Percentiles rank a stretch among this genome's conserved stretches.
These are phyloP conservation scores for Nymphicus hollandicus DNA, from an alignment of 2,113 vertebrate species.

Conservation along the genomic window DNA sequence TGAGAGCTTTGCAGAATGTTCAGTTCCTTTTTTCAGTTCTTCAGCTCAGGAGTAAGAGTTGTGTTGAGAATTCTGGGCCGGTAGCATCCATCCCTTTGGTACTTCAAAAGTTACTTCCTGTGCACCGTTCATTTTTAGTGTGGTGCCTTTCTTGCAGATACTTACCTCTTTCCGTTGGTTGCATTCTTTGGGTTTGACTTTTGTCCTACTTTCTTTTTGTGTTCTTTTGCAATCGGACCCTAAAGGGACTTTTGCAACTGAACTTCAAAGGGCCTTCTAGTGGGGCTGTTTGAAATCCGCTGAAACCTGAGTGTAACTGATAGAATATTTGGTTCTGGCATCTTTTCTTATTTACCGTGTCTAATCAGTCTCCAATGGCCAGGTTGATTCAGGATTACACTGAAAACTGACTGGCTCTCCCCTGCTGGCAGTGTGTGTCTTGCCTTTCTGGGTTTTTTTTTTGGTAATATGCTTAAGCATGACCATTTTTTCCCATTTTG, in stretches of 20 bases:
- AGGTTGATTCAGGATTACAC: not conserved
- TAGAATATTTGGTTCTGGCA: not conserved
- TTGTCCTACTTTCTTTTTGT: not conserved
- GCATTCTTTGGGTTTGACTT: not conserved
- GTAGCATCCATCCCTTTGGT: not conserved
- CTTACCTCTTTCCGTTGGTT: not conserved
- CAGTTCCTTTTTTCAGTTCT: not conserved
- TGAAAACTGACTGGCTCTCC: not conserved
- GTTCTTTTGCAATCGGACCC: not conserved
- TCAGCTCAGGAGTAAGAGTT: not conserved
- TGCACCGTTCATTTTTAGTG: not conserved
- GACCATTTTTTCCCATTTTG: not conserved
- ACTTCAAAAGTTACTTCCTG: not conserved
- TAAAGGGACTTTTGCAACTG: not conserved
- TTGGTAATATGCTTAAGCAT: not conserved
- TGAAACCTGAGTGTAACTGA: not conserved
- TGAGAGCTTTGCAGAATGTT: not conserved
- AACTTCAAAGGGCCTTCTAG: not conserved
- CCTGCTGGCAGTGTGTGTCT: not conserved
- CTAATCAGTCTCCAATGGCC: not conserved
- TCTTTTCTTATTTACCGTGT: not conserved
- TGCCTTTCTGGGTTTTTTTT: not conserved
- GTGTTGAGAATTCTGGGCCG: not conserved
- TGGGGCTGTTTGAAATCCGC: not conserved
- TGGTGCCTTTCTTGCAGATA: not conserved